Conservation (phyloP, 2,797 vertebrate species). For the Nannoperca obscura region DNA sequence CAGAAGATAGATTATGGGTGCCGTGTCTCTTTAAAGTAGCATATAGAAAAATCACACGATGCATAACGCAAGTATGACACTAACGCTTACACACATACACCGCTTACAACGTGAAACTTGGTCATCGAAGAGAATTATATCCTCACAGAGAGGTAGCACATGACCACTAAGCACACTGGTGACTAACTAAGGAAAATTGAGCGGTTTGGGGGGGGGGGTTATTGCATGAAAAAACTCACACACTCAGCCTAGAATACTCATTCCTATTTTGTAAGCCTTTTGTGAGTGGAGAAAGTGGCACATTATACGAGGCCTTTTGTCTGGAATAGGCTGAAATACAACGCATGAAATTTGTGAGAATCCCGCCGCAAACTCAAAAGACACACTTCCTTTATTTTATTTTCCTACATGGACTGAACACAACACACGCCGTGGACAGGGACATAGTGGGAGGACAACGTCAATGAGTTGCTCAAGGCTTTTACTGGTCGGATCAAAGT, state of each 20-base stretch:
- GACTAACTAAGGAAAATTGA: constrained; percentile 53
- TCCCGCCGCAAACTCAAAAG: not conserved
- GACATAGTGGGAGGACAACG: not conserved
- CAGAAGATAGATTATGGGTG: not conserved
- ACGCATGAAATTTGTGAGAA: constrained; percentile 3
- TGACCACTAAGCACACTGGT: constrained; percentile 76
- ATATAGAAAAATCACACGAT: constrained; percentile 46
- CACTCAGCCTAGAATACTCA: constrained; percentile 8
- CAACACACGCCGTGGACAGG: not conserved
- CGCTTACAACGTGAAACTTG: constrained; percentile 56
- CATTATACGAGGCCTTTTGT: not conserved
- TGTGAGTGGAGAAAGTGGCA: not conserved
- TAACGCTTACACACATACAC: constrained; percentile 24
- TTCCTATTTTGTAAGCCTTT: constrained; percentile 11
- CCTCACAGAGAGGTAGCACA: constrained; percentile 71
- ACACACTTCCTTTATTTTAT: constrained; percentile 37
- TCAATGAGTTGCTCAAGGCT: constrained; percentile 13
- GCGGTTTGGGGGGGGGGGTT: not conserved
- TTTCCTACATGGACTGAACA: not conserved
- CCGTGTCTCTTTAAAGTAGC: constrained; percentile 11
- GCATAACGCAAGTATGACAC: constrained; percentile 21
- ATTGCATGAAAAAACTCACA: constrained; percentile 26
- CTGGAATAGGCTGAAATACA: not conserved
- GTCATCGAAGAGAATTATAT: constrained; percentile 66
- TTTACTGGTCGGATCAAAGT: constrained; percentile 30